These are phyloP conservation scores for Schmidtea mediterranea DNA, from an alignment of 1,140 invertebrate genomes.

Conservation along the genomic window DNA sequence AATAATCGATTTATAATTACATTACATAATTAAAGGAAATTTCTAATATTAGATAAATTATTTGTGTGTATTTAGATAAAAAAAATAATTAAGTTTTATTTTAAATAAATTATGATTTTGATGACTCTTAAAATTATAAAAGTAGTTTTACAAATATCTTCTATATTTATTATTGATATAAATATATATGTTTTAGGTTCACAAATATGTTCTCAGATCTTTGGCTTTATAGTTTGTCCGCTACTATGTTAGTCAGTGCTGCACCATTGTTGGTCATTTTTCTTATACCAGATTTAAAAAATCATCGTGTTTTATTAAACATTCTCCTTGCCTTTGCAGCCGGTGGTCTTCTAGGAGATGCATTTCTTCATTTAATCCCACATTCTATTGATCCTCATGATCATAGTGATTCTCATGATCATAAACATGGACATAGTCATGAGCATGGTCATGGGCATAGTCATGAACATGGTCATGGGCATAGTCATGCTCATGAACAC, in stretches of 20 bases:
- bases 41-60: too few relatives aligned
- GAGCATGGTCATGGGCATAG: slow-evolving; percentile 23
- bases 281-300: not conserved
- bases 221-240: not conserved
- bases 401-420: slow-evolving; percentile 15
- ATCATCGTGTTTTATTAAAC: slow-evolving; percentile 33
- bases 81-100: too few relatives aligned
- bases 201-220: not conserved
- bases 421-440: slow-evolving; percentile 30
- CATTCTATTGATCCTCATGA: slow-evolving; percentile 40
- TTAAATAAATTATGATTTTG: too few relatives aligned
- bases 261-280: not conserved
- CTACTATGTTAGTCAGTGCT: not conserved
- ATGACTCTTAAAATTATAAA: too few relatives aligned
- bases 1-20: too few relatives aligned
- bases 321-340: slow-evolving; percentile 70
- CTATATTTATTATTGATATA: too few relatives aligned
- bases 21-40: too few relatives aligned
- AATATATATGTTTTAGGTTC: too few relatives aligned
- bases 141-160: too few relatives aligned
- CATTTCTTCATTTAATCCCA: slow-evolving; percentile 79
- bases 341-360: slow-evolving; percentile 71
- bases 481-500: slow-evolving; percentile 29
- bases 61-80: too few relatives aligned
- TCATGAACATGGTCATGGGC: slow-evolving; percentile 25